Percentiles rank a stretch among this genome's conserved stretches.
Conservation (phyloP, 2,888 invertebrate genomes). For the Metacarcinus magister region DNA sequence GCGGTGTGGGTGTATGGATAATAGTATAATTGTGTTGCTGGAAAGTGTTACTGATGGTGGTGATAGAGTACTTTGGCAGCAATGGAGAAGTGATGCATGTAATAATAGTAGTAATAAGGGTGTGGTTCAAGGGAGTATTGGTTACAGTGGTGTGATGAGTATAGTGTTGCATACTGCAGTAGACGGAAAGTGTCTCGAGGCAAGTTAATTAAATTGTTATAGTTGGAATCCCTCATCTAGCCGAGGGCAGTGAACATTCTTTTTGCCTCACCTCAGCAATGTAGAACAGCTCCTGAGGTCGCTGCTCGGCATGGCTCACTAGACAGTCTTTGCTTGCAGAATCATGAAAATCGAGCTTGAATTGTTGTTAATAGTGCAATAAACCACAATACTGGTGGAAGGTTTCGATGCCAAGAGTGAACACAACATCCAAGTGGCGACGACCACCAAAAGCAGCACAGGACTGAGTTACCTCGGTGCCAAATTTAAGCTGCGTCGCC, state of each 20-base stretch:
- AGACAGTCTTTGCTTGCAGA: neutral
- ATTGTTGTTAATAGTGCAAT: neutral
- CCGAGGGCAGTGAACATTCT: neutral
- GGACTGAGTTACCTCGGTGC: neutral
- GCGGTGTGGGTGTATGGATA: neutral
- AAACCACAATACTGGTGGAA: neutral
- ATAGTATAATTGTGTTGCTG: neutral
- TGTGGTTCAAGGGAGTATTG: neutral
- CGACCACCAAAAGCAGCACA: neutral
- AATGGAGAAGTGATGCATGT: neutral
- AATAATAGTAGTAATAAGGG: neutral
- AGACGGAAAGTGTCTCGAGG: neutral
- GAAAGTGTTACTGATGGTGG: neutral
- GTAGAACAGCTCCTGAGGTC: neutral
- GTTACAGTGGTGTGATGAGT: neutral
- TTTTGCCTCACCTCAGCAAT: neutral
- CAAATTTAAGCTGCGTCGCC: neutral
- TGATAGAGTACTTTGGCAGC: neutral
- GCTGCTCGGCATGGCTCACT: neutral
- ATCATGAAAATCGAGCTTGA: neutral
- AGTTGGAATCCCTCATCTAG: neutral
- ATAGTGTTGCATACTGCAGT: neutral
- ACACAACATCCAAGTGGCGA: neutral
- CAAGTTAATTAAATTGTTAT: neutral
- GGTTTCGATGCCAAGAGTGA: neutral